A percentile compares a stretch with the other conserved stretches of the same genome.
phyloP scores from a whole-genome alignment of 2,888 invertebrate species.

The Belgica antarctica region DNA sequence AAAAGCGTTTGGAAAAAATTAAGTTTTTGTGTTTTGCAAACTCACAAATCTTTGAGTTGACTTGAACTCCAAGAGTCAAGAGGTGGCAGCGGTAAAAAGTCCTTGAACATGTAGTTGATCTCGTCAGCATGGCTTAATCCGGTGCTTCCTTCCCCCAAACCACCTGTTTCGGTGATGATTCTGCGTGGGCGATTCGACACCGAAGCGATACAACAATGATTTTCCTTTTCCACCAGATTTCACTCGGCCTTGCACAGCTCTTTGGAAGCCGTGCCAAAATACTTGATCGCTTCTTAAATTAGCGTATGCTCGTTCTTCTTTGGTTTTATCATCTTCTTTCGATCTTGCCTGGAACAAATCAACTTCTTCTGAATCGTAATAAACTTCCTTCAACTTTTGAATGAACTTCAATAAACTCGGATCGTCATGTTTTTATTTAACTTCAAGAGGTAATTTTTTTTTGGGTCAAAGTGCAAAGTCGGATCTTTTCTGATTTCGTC shows the following conservation, averaged over 20 bases:
- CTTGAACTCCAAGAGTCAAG: neutral
- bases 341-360: neutral
- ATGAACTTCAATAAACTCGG: neutral
- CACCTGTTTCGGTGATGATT: constrained; percentile 53
- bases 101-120: constrained; percentile 52
- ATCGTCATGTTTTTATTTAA: neutral
- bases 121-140: constrained; percentile 53
- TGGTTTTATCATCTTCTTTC: neutral
- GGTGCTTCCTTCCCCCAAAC: constrained; percentile 49
- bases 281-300: too few relatives aligned
- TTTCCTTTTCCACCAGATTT: constrained; percentile 48
- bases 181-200: constrained; percentile 52
- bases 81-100: constrained; percentile 45
- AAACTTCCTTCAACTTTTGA: too few relatives aligned
- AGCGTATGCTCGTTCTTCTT: neutral
- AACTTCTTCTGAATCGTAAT: neutral
- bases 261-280: constrained; percentile 51
- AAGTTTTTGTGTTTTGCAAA: too few relatives aligned
- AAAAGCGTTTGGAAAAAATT: too few relatives aligned
- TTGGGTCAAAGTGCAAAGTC: neutral
- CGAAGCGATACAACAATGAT: constrained; percentile 53
- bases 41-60: constrained; percentile 27
- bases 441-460: neutral
- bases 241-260: constrained; percentile 48
- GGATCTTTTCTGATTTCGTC: neutral